Base-by-base conservation (phyloP, 2,797 vertebrate genomes). In the Sternarchorhynchus goeldii region DNA sequence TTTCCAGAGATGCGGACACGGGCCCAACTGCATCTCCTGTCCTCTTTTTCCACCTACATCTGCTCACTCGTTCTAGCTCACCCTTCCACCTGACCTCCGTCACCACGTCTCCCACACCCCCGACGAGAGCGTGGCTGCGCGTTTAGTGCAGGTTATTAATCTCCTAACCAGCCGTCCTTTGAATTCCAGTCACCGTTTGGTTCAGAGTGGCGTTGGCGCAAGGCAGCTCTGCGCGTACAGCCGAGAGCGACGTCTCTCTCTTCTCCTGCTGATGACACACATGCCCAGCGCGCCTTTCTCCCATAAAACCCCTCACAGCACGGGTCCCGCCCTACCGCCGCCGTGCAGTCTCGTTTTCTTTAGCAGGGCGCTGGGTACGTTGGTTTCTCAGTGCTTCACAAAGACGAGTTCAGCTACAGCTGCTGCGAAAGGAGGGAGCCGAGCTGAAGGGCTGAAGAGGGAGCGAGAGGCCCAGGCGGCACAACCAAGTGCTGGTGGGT, bases 1-100 rank as follows among this genome's bases (percentile, higher is more conserved):
- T 62, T 66, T 69, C 80, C 71, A 67, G 36, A 73, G 59, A 58
- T 68, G 29, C 57, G 34, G 53, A 76, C 59, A 34, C 53, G 14
- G 53, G n/a, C 62, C 32, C 55, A 79, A 73, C 68, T 58, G 50
- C 56, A n/a, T 87, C 83, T 79, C 71, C 78, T 75, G 77, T 6
- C 29, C 8, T 56, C 62, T 1, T 59, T 45, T 18, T 50, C 45
- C 6, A 50, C 34, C 69, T 34, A 5, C 20, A 4, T 58, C 50
- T 58, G 25, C 29, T 60, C 50, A 36, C 18, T 29, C 10, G 65
- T 31, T 60, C 82, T 68, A 29, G 36, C 31, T 76, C 39, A 67
- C 62, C 36, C 6, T 77, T 29, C 18, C 59, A 21, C 18, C 18
- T 57, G 32, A 5, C 55, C 6, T 16, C 56, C 6, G 7, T 32